These are phyloP conservation scores for Tenthredo notha DNA, from an alignment of 2,888 invertebrate species.

Conservation along the genomic window DNA sequence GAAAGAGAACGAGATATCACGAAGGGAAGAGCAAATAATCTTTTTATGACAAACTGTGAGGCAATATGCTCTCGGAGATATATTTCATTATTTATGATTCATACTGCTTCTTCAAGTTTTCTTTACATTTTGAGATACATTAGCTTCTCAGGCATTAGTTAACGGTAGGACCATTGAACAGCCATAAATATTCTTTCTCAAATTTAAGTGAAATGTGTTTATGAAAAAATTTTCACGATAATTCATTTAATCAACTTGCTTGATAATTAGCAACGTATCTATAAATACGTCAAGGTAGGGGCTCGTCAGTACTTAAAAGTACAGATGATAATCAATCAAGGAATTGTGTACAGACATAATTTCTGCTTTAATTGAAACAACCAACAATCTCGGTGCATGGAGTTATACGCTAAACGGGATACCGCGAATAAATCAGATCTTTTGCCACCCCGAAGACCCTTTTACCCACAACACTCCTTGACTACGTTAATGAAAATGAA, in stretches of 20 bases:
- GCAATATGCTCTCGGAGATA: neutral
- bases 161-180: neutral
- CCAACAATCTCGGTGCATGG: neutral
- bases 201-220: neutral
- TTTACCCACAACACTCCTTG: conserved; percentile 44
- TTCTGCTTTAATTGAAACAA: neutral
- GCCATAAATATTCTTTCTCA: neutral
- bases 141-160: neutral
- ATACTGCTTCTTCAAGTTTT: neutral
- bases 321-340: neutral
- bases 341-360: neutral
- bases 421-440: conserved; percentile 42
- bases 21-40: neutral
- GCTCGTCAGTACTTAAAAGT: neutral
- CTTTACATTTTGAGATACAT: neutral
- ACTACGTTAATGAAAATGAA: conserved; percentile 46
- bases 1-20: neutral
- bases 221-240: neutral
- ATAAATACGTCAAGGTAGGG: neutral
- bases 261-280: neutral
- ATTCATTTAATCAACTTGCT: neutral
- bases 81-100: neutral
- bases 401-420: neutral
- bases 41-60: neutral
- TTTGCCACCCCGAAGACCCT: conserved; percentile 28